These are phyloP conservation scores for Oryctes rhinoceros DNA, from an alignment of 1,140 invertebrate species.

Conservation along the genomic window DNA sequence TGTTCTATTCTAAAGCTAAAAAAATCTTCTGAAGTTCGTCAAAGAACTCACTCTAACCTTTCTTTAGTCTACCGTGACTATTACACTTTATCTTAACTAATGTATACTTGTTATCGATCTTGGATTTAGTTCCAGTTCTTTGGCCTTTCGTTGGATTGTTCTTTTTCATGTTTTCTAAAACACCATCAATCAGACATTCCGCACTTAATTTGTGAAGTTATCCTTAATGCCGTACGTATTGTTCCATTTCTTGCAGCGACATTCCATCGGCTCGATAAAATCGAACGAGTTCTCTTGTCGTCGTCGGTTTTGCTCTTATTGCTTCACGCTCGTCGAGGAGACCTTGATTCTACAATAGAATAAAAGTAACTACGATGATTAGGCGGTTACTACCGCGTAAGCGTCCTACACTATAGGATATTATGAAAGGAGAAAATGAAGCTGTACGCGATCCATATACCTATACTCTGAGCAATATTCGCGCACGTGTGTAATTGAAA, in stretches of 20 bases:
- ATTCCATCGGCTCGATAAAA: not conserved
- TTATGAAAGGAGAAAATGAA: not conserved
- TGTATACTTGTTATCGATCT: too few relatives aligned
- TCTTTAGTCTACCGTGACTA: too few relatives aligned
- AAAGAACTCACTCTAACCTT: too few relatives aligned
- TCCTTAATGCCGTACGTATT: not conserved
- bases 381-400: not conserved
- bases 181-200: constrained; percentile 1
- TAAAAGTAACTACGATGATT: not conserved
- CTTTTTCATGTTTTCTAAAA: too few relatives aligned
- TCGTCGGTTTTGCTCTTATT: not conserved
- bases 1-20: too few relatives aligned
- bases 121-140: too few relatives aligned
- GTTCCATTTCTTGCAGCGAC: not conserved
- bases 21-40: too few relatives aligned
- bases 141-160: too few relatives aligned
- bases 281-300: constrained; percentile 1
- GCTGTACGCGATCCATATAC: too few relatives aligned
- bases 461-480: too few relatives aligned
- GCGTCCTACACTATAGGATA: not conserved
- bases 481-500: too few relatives aligned
- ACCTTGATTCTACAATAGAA: constrained; percentile 11
- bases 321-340: not conserved
- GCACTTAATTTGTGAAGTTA: constrained; percentile 3
- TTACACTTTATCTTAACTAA: too few relatives aligned